Evolutionary conservation across 2,888 invertebrate species (phyloP).

Genomic region (Deilephila porcellus): DNA sequence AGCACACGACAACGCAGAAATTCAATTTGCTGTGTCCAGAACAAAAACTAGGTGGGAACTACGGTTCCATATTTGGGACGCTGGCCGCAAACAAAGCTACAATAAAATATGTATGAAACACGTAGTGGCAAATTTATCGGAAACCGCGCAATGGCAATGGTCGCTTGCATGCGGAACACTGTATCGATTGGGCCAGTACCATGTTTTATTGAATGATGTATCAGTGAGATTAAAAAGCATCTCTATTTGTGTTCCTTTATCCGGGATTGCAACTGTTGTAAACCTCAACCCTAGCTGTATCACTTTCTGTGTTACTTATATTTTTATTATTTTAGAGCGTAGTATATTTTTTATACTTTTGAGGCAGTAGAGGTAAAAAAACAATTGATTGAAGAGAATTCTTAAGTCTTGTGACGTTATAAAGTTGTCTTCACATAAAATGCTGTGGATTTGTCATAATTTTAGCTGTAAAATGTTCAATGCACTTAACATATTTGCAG

Average conservation of each 20-base stretch:
- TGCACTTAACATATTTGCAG: no score
- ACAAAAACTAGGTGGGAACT: slow-evolving; percentile 53
- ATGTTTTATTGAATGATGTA: slow-evolving; percentile 17
- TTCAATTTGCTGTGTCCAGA: slow-evolving; percentile 56
- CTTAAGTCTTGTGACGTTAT: no score
- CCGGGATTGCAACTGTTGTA: not conserved
- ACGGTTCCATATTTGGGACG: slow-evolving; percentile 57
- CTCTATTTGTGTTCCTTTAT: not conserved
- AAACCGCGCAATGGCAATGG: slow-evolving; percentile 59
- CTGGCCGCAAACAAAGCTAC: slow-evolving; percentile 52
- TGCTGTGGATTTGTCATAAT: no score
- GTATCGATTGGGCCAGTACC: slow-evolving; percentile 55
- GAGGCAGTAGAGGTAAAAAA: no score
- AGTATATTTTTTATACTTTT: no score
- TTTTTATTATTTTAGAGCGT: no score
- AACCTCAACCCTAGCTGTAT: not conserved
- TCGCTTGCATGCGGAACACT: slow-evolving; percentile 57
- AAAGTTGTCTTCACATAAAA: no score
- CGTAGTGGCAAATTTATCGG: slow-evolving; percentile 64
- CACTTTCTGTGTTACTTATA: no score
- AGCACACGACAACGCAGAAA: slow-evolving; percentile 54
- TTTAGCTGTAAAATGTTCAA: no score
- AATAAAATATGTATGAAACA: slow-evolving; percentile 61
- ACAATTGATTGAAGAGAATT: no score
- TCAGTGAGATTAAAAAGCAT: slow-evolving; percentile 7